These are phyloP conservation scores for Drosophila funebris DNA, from an alignment of 1,140 invertebrate genomes.

Conservation along the genomic window DNA sequence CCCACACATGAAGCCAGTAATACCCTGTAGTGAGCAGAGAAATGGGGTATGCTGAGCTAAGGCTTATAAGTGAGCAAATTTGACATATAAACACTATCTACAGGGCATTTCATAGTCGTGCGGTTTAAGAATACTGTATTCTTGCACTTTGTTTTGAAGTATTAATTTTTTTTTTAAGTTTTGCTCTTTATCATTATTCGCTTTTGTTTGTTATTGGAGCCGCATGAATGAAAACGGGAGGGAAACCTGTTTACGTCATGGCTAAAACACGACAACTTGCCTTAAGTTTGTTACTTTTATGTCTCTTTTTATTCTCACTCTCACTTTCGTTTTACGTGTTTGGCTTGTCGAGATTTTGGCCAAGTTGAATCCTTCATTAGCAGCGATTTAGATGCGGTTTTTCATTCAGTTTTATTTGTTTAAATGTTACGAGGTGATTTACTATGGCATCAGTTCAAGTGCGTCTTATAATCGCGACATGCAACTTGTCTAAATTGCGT, in stretches of 20 bases:
- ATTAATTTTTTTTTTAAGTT: constrained; percentile 25
- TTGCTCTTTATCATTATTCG: constrained; percentile 73
- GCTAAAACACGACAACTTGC: constrained; percentile 59
- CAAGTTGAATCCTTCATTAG: constrained; percentile 69
- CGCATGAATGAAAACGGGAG: constrained; percentile 58
- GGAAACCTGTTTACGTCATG: constrained; percentile 74
- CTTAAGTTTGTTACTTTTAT: constrained; percentile 42
- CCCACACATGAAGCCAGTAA: background rate
- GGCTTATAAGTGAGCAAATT: background rate
- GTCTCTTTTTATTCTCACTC: constrained; percentile 46
- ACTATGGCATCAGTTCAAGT: constrained; percentile 53
- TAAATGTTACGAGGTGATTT: constrained; percentile 18
- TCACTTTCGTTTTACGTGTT: constrained; percentile 60
- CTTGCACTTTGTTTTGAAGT: background rate
- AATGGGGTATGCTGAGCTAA: background rate
- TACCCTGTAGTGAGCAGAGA: background rate
- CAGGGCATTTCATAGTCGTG: constrained; percentile 1
- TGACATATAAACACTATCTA: background rate
- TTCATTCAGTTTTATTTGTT: constrained; percentile 5
- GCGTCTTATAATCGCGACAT: constrained; percentile 52
- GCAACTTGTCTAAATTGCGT: constrained; percentile 57
- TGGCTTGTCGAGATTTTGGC: constrained; percentile 23
- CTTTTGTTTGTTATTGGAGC: constrained; percentile 63
- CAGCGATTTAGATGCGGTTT: constrained; percentile 4
- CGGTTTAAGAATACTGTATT: background rate